Base-by-base conservation (phyloP, 2,113 vertebrate species). In the Apteryx owenii region DNA sequence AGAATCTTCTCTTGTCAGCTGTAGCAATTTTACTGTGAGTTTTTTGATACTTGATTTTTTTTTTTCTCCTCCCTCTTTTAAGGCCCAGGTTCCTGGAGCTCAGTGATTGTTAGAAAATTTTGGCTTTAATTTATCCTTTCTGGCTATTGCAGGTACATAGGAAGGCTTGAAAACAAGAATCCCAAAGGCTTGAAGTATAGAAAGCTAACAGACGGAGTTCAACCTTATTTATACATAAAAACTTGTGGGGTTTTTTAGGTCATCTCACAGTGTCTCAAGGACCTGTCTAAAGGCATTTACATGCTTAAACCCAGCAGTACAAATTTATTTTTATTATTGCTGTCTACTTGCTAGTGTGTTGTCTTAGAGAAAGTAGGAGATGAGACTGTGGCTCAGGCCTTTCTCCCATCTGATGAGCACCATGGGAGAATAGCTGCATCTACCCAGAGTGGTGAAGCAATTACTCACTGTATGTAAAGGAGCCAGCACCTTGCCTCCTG, bases 351-450 rank as follows among this genome's bases (percentile, higher is more conserved):
- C 38, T 79, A 25, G 9, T 53, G 26, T 50, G 33, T 12, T 61
- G 38, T 69, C 1, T 2, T 58, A 48, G n/a, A 29, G 42, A 82
- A 66, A 44, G 18, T n/a, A 48, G 73, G 23, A 81, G n/a, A 28
- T 40, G 12, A 11, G 46, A 26, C 38, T 70, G 46, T 54, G 78
- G 36, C 38, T 64, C 16, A 26, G 66, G 22, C 6, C 29, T 51
- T 7, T 75, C 25, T 72, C 46, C 31, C 0, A 54, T n/a, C 15
- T n/a, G 69, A 31, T 15, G 28, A 12, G n/a, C 0, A 1, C 0
- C 2, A 42, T 16, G 60, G 42, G 21, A 86, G 65, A 80, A 81
- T 14, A 95, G 51, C 7, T 38, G 9, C 1, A 1, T 69, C 75
- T 28, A n/a, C 5, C 4, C 60, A 29, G 25, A 33, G 20, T 28